Percentiles rank a stretch among this genome's conserved stretches.
Conservation (phyloP, 2,113 vertebrate species). For the Odocoileus virginianus region DNA sequence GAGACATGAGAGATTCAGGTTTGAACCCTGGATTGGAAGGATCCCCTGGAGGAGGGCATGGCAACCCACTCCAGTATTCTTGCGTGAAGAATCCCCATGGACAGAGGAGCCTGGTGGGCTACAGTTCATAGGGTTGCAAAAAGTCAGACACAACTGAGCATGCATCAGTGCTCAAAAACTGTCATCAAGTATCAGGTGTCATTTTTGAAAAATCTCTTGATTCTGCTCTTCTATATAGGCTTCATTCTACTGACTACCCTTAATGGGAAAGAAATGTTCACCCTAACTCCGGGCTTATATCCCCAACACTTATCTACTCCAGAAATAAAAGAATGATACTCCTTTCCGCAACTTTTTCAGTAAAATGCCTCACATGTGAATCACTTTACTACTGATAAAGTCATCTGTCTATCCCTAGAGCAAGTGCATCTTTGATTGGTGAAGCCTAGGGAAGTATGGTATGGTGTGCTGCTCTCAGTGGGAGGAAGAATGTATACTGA, state of each 20-base stretch:
- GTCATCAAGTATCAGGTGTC: not conserved
- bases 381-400: not conserved
- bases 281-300: not conserved
- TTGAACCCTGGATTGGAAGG: not conserved
- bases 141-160: not conserved
- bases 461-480: not conserved
- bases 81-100: not conserved
- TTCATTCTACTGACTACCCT: not conserved
- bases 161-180: not conserved
- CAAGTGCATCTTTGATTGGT: fast-evolving
- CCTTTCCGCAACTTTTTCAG: not conserved
- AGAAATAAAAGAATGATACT: not conserved
- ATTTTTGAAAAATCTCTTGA: not conserved
- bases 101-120: not conserved
- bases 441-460: not conserved
- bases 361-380: not conserved
- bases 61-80: not conserved
- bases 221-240: not conserved
- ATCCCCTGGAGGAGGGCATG: not conserved
- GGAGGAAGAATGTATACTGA: not conserved
- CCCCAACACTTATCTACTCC: not conserved
- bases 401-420: not conserved
- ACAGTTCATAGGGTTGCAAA: not conserved
- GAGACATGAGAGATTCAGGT: not conserved
- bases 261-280: not conserved